A percentile compares a stretch with the other conserved stretches of the same genome.
Evolutionary conservation across 1,140 invertebrate species (phyloP).

Genomic region (Proctacanthus coquilletti): DNA sequence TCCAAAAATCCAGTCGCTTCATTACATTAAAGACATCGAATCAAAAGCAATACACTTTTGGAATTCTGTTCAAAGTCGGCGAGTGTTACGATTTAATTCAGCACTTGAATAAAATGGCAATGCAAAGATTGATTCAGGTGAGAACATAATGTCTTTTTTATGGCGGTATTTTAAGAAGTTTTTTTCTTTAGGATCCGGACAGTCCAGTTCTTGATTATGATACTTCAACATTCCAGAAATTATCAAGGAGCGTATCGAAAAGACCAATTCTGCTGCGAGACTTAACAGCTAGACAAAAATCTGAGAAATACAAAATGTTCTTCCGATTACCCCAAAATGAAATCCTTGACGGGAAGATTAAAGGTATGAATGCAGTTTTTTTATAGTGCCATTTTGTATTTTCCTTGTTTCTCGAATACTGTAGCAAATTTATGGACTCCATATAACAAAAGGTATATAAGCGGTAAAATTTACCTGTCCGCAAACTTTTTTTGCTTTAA

Average conservation of each 20-base stretch:
- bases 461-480: slow-evolving; percentile 83
- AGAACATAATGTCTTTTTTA: background rate
- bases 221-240: slow-evolving; percentile 35
- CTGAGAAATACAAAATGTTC: slow-evolving; percentile 64
- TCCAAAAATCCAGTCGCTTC: slow-evolving; percentile 16
- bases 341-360: slow-evolving; percentile 83
- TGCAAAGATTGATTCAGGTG: slow-evolving; percentile 53
- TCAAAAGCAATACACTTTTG: slow-evolving; percentile 27
- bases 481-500: slow-evolving; percentile 93
- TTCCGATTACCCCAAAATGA: slow-evolving; percentile 77
- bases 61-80: slow-evolving; percentile 67
- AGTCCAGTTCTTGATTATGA: slow-evolving; percentile 25
- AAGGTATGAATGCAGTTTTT: slow-evolving; percentile 37
- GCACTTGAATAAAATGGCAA: slow-evolving; percentile 91
- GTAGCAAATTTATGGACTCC: slow-evolving; percentile 70
- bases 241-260: slow-evolving; percentile 67
- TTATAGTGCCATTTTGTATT: background rate
- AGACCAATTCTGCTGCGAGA: slow-evolving; percentile 83
- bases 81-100: slow-evolving; percentile 88
- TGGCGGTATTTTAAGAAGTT: background rate
- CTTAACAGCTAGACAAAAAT: slow-evolving; percentile 84
- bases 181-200: slow-evolving; percentile 32
- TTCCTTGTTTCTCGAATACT: too few species aligned
- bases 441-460: slow-evolving; percentile 79
- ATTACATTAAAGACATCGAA: slow-evolving; percentile 28